Percentiles rank a stretch among this genome's conserved stretches.
Evolutionary conservation across 2,113 vertebrate species (phyloP).

Genomic region (Nannobrachium achirus): DNA sequence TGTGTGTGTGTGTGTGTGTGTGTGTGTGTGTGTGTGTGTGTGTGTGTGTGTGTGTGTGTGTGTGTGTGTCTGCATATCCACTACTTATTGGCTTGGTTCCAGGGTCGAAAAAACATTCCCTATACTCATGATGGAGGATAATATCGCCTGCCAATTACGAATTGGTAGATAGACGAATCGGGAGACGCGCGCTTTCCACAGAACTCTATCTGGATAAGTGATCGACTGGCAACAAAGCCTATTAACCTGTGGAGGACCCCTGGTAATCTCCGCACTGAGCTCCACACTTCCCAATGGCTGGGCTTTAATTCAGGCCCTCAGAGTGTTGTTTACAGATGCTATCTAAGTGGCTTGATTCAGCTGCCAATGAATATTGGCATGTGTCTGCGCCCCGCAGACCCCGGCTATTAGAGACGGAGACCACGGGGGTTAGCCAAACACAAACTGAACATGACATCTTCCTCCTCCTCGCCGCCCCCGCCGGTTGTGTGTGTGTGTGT

Average conservation of each 20-base stretch:
- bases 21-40: too few relatives aligned
- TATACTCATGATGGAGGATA: background rate
- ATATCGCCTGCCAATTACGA: slow-evolving; percentile 17
- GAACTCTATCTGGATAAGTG: slow-evolving; percentile 53
- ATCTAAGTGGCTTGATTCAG: slow-evolving; percentile 84
- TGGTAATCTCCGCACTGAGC: slow-evolving; percentile 72
- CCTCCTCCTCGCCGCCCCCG: slow-evolving; percentile 59
- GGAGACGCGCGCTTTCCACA: slow-evolving; percentile 29
- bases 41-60: too few relatives aligned
- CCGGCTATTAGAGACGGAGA: slow-evolving; percentile 78
- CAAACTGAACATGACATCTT: slow-evolving; percentile 85
- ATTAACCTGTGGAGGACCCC: slow-evolving; percentile 71
- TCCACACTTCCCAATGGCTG: slow-evolving; percentile 56
- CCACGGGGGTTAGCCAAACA: slow-evolving; percentile 81
- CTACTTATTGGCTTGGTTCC: background rate
- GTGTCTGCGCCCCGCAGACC: slow-evolving; percentile 82
- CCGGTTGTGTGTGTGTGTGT: background rate
- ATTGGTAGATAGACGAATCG: slow-evolving; percentile 15
- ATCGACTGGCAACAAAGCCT: slow-evolving; percentile 65
- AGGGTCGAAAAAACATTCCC: background rate
- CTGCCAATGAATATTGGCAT: slow-evolving; percentile 83
- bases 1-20: too few relatives aligned
- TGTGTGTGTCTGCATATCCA: too few relatives aligned
- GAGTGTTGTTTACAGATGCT: slow-evolving; percentile 76
- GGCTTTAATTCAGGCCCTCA: slow-evolving; percentile 73